These are phyloP conservation scores for Sebastes vulpes DNA, from an alignment of 2,797 vertebrate species.

Conservation along the genomic window DNA sequence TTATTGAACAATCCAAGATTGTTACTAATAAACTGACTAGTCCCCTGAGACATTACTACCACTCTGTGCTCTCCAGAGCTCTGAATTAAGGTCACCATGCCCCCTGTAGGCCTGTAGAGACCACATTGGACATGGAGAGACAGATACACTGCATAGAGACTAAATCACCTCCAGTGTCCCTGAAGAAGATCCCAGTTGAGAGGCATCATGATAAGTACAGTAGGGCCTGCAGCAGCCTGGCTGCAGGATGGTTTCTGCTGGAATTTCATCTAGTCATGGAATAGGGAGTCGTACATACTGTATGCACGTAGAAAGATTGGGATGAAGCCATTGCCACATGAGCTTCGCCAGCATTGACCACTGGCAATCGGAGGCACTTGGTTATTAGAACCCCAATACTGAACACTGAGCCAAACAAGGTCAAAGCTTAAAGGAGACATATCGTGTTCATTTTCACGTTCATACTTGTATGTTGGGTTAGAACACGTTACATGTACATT, in stretches of 20 bases:
- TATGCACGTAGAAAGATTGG: background rate
- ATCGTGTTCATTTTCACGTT: too few species aligned
- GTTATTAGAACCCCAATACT: background rate
- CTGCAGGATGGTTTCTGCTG: constrained; percentile 1
- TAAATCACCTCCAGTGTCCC: background rate
- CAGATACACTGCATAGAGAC: constrained; percentile 26
- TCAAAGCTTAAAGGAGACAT: constrained; percentile 23
- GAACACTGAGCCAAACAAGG: constrained; percentile 49
- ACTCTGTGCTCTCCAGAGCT: constrained; percentile 9
- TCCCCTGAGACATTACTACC: constrained; percentile 54
- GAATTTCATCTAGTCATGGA: background rate
- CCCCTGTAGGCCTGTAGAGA: constrained; percentile 18
- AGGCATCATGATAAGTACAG: constrained; percentile 23
- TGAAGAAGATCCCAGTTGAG: background rate
- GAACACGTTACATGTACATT: too few species aligned
- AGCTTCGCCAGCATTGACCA: too few species aligned
- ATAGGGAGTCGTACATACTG: background rate
- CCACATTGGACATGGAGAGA: constrained; percentile 36
- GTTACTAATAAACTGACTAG: background rate
- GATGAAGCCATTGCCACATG: background rate
- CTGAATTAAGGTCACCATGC: constrained; percentile 28
- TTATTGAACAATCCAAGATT: constrained; percentile 45
- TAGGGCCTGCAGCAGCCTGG: constrained; percentile 22
- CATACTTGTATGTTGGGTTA: too few species aligned
- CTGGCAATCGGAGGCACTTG: constrained; percentile 23